Conservation (phyloP, 2,797 vertebrate genomes). For the Poecilia velifera region DNA sequence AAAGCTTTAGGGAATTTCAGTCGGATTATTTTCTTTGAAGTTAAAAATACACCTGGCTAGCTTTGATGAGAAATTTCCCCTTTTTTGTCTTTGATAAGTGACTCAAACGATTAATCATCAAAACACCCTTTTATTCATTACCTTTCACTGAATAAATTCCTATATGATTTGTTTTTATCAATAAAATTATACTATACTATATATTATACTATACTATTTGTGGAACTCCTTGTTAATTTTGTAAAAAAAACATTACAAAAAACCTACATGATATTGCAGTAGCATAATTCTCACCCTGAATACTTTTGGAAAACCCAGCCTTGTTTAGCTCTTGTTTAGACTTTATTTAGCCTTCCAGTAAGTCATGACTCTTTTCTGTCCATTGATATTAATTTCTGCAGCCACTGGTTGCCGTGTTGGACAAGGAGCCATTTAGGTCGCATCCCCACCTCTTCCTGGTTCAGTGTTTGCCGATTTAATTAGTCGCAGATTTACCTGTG, state of each 20-base stretch:
- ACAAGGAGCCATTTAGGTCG: not conserved
- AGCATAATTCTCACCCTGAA: not conserved
- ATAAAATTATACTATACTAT: not conserved
- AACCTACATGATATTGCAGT: not conserved
- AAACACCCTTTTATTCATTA: not conserved
- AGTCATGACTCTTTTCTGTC: not conserved
- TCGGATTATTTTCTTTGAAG: conserved; percentile 2
- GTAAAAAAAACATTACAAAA: not conserved
- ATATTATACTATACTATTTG: not conserved
- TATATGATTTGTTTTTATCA: not conserved
- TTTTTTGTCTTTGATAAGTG: not conserved
- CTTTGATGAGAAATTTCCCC: not conserved
- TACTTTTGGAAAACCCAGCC: not conserved
- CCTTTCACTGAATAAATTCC: not conserved
- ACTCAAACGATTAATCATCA: not conserved
- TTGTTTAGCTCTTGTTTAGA: not conserved
- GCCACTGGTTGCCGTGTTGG: not conserved
- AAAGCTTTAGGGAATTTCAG: not conserved
- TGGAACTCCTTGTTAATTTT: not conserved
- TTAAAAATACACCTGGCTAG: not conserved
- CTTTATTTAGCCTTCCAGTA: not conserved
- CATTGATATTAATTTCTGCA: not conserved
- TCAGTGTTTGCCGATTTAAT: not conserved
- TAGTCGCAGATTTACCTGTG: not conserved
- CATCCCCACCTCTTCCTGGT: not conserved